Conservation (phyloP, 2,797 vertebrate genomes). For the Scyliorhinus canicula region DNA sequence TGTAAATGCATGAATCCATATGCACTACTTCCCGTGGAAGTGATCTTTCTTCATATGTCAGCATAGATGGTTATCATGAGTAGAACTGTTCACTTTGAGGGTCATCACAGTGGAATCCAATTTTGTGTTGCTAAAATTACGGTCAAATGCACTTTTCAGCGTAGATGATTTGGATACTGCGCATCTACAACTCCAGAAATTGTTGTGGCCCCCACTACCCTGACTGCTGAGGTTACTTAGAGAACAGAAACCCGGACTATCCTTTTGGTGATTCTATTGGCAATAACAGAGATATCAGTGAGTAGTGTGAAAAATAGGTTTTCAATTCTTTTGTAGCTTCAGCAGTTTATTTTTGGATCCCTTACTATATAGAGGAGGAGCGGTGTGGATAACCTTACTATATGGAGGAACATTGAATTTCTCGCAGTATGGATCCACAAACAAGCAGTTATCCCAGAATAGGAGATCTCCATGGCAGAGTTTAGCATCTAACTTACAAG, state of each 20-base stretch:
- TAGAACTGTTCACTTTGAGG: not conserved
- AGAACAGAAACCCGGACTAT: not conserved
- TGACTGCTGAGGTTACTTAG: not conserved
- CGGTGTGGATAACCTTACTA: too few relatives aligned
- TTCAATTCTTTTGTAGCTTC: not conserved
- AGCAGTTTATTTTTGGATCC: too few relatives aligned
- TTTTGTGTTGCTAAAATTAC: not conserved
- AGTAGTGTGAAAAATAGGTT: not conserved
- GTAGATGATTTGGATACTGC: not conserved
- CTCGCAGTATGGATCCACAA: too few relatives aligned
- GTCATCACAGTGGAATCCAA: not conserved
- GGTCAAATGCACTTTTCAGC: not conserved
- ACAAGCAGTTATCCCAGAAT: not conserved
- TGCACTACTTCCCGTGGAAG: not conserved
- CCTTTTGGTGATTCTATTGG: not conserved
- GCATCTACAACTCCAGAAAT: not conserved
- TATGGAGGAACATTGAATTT: too few relatives aligned
- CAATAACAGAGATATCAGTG: not conserved
- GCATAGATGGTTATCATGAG: not conserved
- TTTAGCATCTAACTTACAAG: not conserved
- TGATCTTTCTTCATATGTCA: not conserved
- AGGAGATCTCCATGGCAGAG: not conserved
- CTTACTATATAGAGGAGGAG: too few relatives aligned
- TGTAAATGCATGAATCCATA: not conserved
- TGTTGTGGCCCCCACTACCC: not conserved